These are phyloP conservation scores for Carassius carassius DNA, from an alignment of 2,113 vertebrate species.

Conservation along the genomic window DNA sequence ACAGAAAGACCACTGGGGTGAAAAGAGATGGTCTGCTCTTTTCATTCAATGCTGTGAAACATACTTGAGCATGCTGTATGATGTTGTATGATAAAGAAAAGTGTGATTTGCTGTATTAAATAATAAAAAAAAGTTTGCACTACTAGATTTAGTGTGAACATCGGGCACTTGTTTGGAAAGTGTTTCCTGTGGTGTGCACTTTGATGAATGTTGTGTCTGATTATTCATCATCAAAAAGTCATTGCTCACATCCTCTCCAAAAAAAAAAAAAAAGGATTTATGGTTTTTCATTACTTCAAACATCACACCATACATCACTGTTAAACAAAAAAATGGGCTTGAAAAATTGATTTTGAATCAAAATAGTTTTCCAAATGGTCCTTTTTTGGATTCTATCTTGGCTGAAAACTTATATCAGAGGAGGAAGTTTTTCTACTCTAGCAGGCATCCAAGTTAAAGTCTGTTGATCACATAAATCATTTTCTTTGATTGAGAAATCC, in stretches of 20 bases:
- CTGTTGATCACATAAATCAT: not conserved
- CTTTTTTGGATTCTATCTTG: conserved; percentile 4
- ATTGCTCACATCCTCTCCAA: conserved; percentile 2
- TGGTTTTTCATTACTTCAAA: conserved; percentile 40
- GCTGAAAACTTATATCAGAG: conserved; percentile 1
- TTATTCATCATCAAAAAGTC: conserved; percentile 34
- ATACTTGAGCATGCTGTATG: not conserved
- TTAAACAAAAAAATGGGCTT: conserved; percentile 23
- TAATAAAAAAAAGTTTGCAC: not conserved
- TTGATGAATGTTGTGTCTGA: conserved; percentile 43
- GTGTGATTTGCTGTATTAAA: not conserved
- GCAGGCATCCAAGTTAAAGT: conserved; percentile 17
- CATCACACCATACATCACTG: conserved; percentile 40
- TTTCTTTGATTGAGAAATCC: not conserved
- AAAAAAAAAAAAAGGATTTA: conserved; percentile 36
- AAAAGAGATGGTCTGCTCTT: conserved; percentile 25
- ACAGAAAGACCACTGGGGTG: conserved; percentile 12
- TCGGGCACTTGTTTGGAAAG: not conserved
- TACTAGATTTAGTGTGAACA: not conserved
- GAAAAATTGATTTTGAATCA: conserved; percentile 30
- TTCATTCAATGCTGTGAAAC: not conserved
- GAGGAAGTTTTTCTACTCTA: not conserved
- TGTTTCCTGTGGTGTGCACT: not conserved
- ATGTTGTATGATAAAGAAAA: not conserved
- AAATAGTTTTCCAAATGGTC: conserved; percentile 33